These are phyloP conservation scores for Aethina tumida DNA, from an alignment of 1,140 invertebrate genomes.

Conservation along the genomic window DNA sequence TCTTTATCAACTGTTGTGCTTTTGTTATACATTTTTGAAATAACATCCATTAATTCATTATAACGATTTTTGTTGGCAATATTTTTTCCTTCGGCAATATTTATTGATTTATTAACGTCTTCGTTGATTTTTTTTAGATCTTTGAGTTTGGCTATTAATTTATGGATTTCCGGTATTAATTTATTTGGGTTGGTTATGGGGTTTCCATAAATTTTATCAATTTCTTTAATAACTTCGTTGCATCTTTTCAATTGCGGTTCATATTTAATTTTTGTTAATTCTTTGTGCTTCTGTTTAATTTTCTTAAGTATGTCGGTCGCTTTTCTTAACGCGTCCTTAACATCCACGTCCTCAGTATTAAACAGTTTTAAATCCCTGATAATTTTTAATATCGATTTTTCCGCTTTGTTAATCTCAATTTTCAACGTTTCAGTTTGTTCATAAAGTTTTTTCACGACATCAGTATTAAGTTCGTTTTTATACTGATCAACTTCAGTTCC, in stretches of 20 bases:
- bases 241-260: slow-evolving; percentile 16
- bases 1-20: slow-evolving; percentile 11
- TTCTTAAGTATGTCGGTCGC: slow-evolving; percentile 20
- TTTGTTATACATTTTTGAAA: slow-evolving; percentile 10
- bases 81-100: slow-evolving; percentile 17
- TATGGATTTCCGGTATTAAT: slow-evolving; percentile 10
- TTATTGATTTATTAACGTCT: slow-evolving; percentile 8
- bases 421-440: slow-evolving; percentile 4
- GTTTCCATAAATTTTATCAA: slow-evolving; percentile 13
- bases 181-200: slow-evolving; percentile 10
- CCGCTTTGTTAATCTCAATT: slow-evolving; percentile 2
- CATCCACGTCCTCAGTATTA: slow-evolving; percentile 23
- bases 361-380: slow-evolving; percentile 22
- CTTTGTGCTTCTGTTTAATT: slow-evolving; percentile 18
- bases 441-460: slow-evolving; percentile 11
- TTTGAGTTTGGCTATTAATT: slow-evolving; percentile 20
- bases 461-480: no score
- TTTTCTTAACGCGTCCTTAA: slow-evolving; percentile 22
- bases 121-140: slow-evolving; percentile 13
- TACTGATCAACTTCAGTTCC: no score
- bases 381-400: slow-evolving; percentile 6
- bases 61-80: slow-evolving; percentile 14
- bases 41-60: slow-evolving; percentile 10
- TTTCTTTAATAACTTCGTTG: slow-evolving; percentile 12
- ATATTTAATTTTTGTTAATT: slow-evolving; percentile 11